Evolutionary conservation across 1,140 invertebrate species (phyloP).

Genomic region (Pollicipes pollicipes): DNA sequence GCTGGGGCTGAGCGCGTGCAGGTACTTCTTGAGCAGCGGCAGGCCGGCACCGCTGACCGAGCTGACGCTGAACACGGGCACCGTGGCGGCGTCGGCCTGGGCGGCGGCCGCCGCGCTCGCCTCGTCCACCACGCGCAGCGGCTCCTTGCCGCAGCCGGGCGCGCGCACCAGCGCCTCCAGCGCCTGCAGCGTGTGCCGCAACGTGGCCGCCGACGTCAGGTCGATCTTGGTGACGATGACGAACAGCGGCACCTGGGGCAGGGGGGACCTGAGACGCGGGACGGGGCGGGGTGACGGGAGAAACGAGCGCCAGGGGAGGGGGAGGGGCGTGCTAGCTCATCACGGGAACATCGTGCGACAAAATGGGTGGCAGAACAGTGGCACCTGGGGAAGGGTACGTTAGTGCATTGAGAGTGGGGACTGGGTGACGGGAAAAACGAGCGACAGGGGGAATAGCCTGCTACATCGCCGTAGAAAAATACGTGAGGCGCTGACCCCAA

Average conservation of each 20-base stretch:
- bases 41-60: slow-evolving; percentile 77
- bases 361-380: too few species aligned
- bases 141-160: slow-evolving; percentile 3
- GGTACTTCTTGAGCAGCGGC: slow-evolving; percentile 55
- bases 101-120: neutral
- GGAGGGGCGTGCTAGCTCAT: neutral
- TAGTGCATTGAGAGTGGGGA: too few species aligned
- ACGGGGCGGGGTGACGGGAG: too few species aligned
- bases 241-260: slow-evolving; percentile 59
- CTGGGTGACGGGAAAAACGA: too few species aligned
- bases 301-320: neutral
- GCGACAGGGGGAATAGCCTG: too few species aligned
- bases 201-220: slow-evolving; percentile 26
- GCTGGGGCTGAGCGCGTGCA: slow-evolving; percentile 50
- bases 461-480: too few species aligned
- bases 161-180: slow-evolving; percentile 6
- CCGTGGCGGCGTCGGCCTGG: slow-evolving; percentile 24
- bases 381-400: too few species aligned
- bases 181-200: slow-evolving; percentile 6
- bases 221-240: slow-evolving; percentile 81
- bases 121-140: neutral
- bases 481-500: too few species aligned
- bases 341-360: too few species aligned
- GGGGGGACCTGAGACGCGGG: too few species aligned
- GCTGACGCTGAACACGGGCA: slow-evolving; percentile 88